Base-by-base conservation (phyloP, 2,113 vertebrate genomes). In the Garra rufa region DNA sequence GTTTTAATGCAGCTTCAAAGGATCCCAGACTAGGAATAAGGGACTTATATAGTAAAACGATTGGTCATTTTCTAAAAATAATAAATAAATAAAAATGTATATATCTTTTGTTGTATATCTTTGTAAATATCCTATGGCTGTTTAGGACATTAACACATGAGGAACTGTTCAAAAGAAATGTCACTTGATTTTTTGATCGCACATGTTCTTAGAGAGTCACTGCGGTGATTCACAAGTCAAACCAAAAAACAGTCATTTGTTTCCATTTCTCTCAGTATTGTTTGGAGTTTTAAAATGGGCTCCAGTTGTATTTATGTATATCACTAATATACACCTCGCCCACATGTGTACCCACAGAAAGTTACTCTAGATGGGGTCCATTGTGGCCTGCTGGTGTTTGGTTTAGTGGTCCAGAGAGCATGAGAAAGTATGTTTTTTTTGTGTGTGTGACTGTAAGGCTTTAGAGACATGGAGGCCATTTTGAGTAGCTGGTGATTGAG, bases 361-460 rank as follows among this genome's bases (percentile, higher is more conserved):
- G 26, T 83, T 57, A 48, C 63, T 79, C n/a, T 28, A 46, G 41
- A 46, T 34, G 17, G 48, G 41, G 52, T 46, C 46, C 26, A 61
- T 41, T 65, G 76, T 59, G 69, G 73, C 70, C 83, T 83, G 43
- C 43, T 82, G 26, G 28, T 84, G 86, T 85, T 87, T 87, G 69
- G 83, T 55, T 82, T 67, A 71, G 55, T 78, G 65, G 57, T 73
- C 79, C 65, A 84, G 52, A 48, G 77, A 77, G 71, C 77, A 82
- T 84, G 73, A 84, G 63, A 81, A 86, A 86, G 44, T 75, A 81
- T 87, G 43, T 65, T 11, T 50, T 15, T n/a, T n/a, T n/a, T n/a
- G n/a, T n/a, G n/a, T 24, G 50, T 26, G 71, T 77, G 77, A 11
- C 17, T 26, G 61, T 24, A 52, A 46, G 82, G 41, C 9, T 38